Base-by-base conservation (phyloP, 2,888 invertebrate species). In the Lepas anatifera region DNA sequence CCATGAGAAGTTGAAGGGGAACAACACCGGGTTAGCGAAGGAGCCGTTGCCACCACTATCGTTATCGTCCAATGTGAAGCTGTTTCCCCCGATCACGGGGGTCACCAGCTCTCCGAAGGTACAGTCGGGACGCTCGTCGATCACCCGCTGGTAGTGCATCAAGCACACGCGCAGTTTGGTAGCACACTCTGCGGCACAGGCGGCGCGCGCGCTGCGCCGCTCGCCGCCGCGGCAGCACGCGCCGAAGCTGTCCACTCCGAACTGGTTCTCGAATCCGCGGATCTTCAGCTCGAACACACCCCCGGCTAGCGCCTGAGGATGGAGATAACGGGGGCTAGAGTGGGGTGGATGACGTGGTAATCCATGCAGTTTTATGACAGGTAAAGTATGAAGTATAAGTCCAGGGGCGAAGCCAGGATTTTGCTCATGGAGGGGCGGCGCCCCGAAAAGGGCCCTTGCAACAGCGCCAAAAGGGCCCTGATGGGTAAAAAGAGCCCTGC, bases 161-260 rank as follows among this genome's bases (percentile, higher is more conserved):
- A 97, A 86, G 84, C 96, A 97, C 78, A 96, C 90, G 78, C 94
- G 87, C 85, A 97, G 95, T 83, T 92, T 88, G 79, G 95, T 95
- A 81, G 88, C 87, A 84, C 96, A 96, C 78, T 88, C 86, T 77
- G 88, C 89, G 77, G 87, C 83, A 74, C 82, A 82, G 77, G 86
- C 83, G 79, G 84, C 84, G 52, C 77, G 76, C 73, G 79, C 77
- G 74, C 76, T 76, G 22, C 52, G 27, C 39, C 70, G 79, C 73
- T 70, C 78, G 79, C 91, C 92, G n/a, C n/a, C n/a, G 80, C 88
- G 88, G 85, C 96, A 96, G 84, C 96, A 96, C 82, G 88, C 88
- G 76, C 95, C 95, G 81, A 89, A 86, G 81, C 86, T 88, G 85
- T 94, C 91, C 82, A 90, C 88, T 80, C 93, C 94, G 81, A 89